A percentile compares a stretch with the other conserved stretches of the same genome.
These are phyloP conservation scores for Dascyllus trimaculatus DNA, from an alignment of 2,113 vertebrate species.

Conservation along the genomic window DNA sequence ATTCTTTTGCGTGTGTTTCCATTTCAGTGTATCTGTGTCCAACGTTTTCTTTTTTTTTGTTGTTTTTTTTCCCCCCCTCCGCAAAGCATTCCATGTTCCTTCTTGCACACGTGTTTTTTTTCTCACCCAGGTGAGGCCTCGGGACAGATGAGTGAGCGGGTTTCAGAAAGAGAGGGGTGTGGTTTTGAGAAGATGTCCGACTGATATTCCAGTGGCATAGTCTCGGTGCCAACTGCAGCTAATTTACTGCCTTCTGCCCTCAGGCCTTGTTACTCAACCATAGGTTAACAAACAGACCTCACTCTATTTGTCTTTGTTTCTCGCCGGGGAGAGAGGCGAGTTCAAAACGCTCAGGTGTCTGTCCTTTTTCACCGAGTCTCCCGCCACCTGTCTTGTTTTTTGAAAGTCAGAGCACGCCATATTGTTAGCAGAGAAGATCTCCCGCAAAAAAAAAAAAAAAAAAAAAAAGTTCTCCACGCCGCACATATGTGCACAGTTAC, in stretches of 20 bases:
- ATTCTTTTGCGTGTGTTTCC: slow-evolving; percentile 43
- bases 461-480: slow-evolving; percentile 37
- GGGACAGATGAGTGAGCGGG: slow-evolving; percentile 51
- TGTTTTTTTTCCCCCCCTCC: not conserved
- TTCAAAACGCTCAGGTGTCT: slow-evolving; percentile 73
- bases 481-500: slow-evolving; percentile 37
- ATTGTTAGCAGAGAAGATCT: slow-evolving; percentile 35
- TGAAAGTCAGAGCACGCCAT: slow-evolving; percentile 34
- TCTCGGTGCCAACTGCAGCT: slow-evolving; percentile 73
- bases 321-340: slow-evolving; percentile 46
- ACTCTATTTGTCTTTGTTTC: slow-evolving; percentile 30
- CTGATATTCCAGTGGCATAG: slow-evolving; percentile 69
- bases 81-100: slow-evolving; percentile 40
- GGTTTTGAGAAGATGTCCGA: slow-evolving; percentile 73
- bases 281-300: slow-evolving; percentile 73
- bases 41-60: not conserved
- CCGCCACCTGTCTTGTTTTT: slow-evolving; percentile 58
- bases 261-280: slow-evolving; percentile 76
- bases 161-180: slow-evolving; percentile 52
- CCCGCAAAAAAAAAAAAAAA: slow-evolving; percentile 2
- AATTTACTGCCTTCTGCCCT: slow-evolving; percentile 73
- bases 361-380: slow-evolving; percentile 23
- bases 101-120: slow-evolving; percentile 59
- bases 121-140: slow-evolving; percentile 68
- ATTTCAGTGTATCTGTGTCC: slow-evolving; percentile 56